Base-by-base conservation (phyloP, 2,888 invertebrate genomes). In the Dicroscelio sp. region DNA sequence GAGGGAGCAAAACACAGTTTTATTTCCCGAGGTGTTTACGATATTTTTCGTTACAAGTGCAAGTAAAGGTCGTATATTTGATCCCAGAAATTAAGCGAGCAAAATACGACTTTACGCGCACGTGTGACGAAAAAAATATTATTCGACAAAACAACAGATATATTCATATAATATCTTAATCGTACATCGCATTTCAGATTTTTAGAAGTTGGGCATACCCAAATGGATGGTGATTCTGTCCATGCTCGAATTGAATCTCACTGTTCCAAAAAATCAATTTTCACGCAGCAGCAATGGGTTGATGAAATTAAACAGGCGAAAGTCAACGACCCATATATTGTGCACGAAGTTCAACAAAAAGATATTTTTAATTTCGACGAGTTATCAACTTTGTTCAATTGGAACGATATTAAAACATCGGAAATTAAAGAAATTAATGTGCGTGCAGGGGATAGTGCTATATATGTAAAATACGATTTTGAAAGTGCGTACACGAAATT, bases 241-340 rank as follows among this genome's bases (percentile, higher is more conserved):
- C 73, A 73, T n/a, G 48, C 52, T 31, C 20, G 52, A 20, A 69
- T 73, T 31, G 73, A 73, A 31, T 14, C 20, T n/a, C 73, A 73
- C 3, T 71, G 48, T 12, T 10, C 20, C 5, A 1, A 71, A 2
- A 71, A 71, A 48, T 48, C 48, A 4, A n/a, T 48, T 4, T 48
- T 10, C 20, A 20, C 48, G 48, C 48, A 10, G 20, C 17, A 3
- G 12, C 17, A 48, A 3, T 48, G 48, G 48, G 12, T 14, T 48
- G 4, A 14, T 20, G 12, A 20, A n/a, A 48, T 48, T 5, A 14
- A n/a, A 5, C 8, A 48, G 20, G 48, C 12, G 20, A 48, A 48
- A 48, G 20, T 14, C 5, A 14, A 10, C 8, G 20, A 48, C 20
- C 48, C 48, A n/a, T 48, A 48, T n/a, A 48, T 14, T 20, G 48